Evolutionary conservation across 2,113 vertebrate species (phyloP).

Genomic region (Oriolus oriolus): DNA sequence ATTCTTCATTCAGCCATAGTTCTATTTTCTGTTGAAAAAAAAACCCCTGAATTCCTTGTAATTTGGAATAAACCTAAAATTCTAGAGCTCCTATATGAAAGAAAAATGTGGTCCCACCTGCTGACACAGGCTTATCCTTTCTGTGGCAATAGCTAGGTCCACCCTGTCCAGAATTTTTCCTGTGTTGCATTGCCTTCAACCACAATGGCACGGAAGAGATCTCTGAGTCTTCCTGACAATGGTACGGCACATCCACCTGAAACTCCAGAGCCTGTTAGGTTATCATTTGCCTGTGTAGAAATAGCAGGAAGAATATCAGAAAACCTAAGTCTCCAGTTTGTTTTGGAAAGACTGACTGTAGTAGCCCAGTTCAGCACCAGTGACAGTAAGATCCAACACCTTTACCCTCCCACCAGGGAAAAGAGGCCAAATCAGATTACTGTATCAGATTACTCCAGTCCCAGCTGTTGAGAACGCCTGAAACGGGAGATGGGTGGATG

Average conservation of each 20-base stretch:
- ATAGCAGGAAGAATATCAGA: not conserved
- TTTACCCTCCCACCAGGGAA: not conserved
- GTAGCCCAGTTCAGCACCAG: not conserved
- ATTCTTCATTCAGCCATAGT: not conserved
- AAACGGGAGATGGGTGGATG: not conserved
- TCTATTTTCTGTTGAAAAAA: not conserved
- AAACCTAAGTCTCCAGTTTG: not conserved
- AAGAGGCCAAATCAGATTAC: not conserved
- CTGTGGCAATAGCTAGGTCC: not conserved
- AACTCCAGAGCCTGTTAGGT: not conserved
- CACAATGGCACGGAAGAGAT: accelerated
- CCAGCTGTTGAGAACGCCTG: not conserved
- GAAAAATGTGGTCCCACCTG: not conserved
- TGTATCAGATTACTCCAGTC: not conserved
- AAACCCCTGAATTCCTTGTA: not conserved
- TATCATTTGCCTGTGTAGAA: not conserved
- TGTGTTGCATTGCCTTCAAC: not conserved
- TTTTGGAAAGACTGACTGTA: not conserved
- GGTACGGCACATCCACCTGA: not conserved
- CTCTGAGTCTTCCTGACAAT: not conserved
- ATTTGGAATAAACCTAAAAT: not conserved
- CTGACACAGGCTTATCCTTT: not conserved
- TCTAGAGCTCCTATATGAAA: not conserved
- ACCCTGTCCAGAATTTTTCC: not conserved
- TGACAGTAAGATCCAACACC: not conserved